These are phyloP conservation scores for Darevskia nairensis DNA, from an alignment of 2,797 vertebrate genomes.

Conservation along the genomic window DNA sequence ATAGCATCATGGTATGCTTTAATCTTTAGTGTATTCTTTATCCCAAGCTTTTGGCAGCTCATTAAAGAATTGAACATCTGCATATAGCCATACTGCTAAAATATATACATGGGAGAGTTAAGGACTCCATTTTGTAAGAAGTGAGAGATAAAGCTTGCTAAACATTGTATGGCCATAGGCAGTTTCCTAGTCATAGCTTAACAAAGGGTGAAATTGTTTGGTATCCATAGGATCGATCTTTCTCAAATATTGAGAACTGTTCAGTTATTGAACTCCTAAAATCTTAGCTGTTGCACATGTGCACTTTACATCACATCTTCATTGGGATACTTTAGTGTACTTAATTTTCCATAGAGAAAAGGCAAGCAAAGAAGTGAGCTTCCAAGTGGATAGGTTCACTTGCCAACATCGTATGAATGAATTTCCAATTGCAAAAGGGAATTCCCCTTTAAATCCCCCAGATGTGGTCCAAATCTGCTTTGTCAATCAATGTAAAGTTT, in stretches of 20 bases:
- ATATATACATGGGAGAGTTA: background rate
- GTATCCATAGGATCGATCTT: background rate
- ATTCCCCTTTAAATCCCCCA: too few relatives aligned
- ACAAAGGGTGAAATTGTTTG: background rate
- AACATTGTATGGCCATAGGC: constrained; percentile 4
- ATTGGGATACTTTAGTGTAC: background rate
- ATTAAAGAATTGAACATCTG: background rate
- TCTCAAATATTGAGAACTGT: background rate
- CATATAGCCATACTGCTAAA: background rate
- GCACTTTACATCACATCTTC: background rate
- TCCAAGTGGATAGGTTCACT: background rate
- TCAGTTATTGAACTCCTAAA: background rate
- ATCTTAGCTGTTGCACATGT: background rate
- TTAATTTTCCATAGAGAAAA: background rate
- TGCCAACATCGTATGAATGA: too few relatives aligned
- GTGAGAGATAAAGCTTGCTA: constrained; percentile 28
- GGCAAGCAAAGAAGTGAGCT: background rate
- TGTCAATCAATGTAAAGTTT: background rate
- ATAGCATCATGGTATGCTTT: background rate
- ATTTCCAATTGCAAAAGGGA: too few relatives aligned
- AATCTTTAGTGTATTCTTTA: background rate
- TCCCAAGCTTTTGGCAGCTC: background rate
- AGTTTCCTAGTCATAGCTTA: constrained; percentile 13
- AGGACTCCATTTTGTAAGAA: constrained; percentile 26
- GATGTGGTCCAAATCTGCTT: too few relatives aligned